phyloP scores from a whole-genome alignment of 2,888 invertebrate species.

The Eremobia ochroleuca region DNA sequence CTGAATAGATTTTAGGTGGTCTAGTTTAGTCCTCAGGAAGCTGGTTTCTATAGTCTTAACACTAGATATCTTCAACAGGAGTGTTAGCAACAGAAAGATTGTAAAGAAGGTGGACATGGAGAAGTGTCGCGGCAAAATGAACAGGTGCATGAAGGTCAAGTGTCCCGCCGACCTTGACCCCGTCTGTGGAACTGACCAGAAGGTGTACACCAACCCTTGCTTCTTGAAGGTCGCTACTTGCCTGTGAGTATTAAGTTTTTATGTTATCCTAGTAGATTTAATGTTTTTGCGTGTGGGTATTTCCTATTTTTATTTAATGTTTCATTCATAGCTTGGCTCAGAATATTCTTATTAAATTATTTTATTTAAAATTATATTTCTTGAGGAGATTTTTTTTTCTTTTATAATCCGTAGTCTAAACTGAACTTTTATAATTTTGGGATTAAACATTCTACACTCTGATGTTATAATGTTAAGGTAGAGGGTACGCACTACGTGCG shows the following conservation, averaged over 20 bases:
- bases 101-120: slow-evolving; percentile 94
- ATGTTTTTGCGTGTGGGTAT: no score
- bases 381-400: neutral
- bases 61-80: slow-evolving; percentile 69
- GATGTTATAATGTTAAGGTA: no score
- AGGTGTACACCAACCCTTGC: slow-evolving; percentile 96
- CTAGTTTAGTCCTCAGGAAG: neutral
- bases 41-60: neutral
- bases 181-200: slow-evolving; percentile 97
- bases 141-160: slow-evolving; percentile 94
- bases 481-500: no score
- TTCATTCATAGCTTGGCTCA: neutral
- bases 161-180: slow-evolving; percentile 93
- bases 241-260: slow-evolving; percentile 91
- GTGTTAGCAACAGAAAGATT: slow-evolving; percentile 90
- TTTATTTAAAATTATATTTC: neutral
- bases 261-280: slow-evolving; percentile 3
- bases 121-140: slow-evolving; percentile 94
- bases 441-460: no score
- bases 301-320: neutral
- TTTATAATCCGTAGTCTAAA: neutral
- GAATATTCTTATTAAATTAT: neutral
- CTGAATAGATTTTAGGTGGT: neutral
- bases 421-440: neutral
- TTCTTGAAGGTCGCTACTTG: slow-evolving; percentile 96